Conservation (phyloP, 2,888 invertebrate genomes). For the Epistrophella euchroma region DNA sequence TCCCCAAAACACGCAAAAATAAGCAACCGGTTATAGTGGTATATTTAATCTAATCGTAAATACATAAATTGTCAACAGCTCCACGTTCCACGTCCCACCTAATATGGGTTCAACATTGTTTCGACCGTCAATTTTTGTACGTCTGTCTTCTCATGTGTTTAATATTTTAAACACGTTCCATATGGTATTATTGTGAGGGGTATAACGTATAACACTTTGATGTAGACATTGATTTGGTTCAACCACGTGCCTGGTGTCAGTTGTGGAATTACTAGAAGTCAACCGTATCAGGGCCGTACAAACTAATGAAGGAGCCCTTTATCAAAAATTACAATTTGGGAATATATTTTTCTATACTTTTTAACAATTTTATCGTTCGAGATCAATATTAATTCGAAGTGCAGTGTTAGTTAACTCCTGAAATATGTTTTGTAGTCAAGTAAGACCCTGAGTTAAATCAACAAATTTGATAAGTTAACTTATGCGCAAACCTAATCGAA, state of each 20-base stretch:
- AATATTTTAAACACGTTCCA: constrained; percentile 31
- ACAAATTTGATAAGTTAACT: no score
- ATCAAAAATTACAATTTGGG: no score
- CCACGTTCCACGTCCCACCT: background rate
- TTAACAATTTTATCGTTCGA: no score
- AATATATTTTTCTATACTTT: no score
- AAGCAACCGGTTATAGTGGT: background rate
- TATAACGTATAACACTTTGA: constrained; percentile 16
- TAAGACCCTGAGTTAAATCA: no score
- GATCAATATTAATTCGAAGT: no score
- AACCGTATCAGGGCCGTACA: background rate
- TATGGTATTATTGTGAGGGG: background rate
- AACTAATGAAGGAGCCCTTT: background rate
- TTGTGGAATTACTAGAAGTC: constrained; percentile 6
- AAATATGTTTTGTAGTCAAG: no score
- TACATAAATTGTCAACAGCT: constrained; percentile 3
- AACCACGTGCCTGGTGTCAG: constrained; percentile 31
- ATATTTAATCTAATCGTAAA: constrained; percentile 10
- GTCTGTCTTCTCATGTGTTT: constrained; percentile 14
- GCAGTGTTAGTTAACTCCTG: no score
- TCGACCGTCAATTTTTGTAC: constrained; percentile 7
- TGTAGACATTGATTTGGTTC: constrained; percentile 22
- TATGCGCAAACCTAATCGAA: no score
- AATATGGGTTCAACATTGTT: constrained; percentile 6
- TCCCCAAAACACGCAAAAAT: background rate